Evolutionary conservation across 37 sponge, comb jelly and placozoan genomes (phyloP).

Genomic region (Geodia barretti): DNA sequence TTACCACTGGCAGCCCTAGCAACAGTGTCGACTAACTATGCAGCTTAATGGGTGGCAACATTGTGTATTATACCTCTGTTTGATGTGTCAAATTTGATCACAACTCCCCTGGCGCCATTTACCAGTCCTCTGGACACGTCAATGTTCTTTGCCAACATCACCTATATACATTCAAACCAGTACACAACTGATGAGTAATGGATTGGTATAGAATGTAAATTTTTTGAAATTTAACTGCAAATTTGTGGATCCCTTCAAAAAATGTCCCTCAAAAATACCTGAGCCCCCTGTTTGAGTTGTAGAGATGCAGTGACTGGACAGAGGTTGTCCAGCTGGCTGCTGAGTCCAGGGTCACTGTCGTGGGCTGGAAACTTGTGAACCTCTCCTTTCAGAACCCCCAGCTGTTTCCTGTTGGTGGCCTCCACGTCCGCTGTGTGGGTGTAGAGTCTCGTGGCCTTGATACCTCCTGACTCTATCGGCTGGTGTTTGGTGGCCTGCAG

Average conservation of each 20-base stretch:
- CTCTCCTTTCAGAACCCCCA: constrained; percentile 45
- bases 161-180: constrained; percentile 30
- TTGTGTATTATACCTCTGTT: constrained; percentile 26
- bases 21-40: not conserved
- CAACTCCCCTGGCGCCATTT: constrained; percentile 89
- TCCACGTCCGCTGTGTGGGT: constrained; percentile 85
- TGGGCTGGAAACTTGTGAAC: constrained; percentile 42
- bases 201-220: not conserved
- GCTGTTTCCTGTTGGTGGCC: constrained; percentile 53
- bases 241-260: not conserved
- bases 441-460: constrained; percentile 77
- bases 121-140: constrained; percentile 74
- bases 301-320: constrained; percentile 60
- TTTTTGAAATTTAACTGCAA: not conserved
- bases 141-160: constrained; percentile 85
- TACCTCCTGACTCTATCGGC: constrained; percentile 67
- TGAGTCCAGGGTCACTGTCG: constrained; percentile 56
- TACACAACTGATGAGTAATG: not conserved
- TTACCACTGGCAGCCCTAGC: constrained; percentile 69
- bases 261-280: constrained; percentile 28
- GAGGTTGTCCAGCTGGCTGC: constrained; percentile 33
- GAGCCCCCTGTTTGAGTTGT: constrained; percentile 82
- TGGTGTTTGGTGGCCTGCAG: constrained; percentile 39
- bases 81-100: constrained; percentile 52
- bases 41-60: not conserved